phyloP scores from a whole-genome alignment of 2,797 vertebrate genomes.

The Fratercula arctica region DNA sequence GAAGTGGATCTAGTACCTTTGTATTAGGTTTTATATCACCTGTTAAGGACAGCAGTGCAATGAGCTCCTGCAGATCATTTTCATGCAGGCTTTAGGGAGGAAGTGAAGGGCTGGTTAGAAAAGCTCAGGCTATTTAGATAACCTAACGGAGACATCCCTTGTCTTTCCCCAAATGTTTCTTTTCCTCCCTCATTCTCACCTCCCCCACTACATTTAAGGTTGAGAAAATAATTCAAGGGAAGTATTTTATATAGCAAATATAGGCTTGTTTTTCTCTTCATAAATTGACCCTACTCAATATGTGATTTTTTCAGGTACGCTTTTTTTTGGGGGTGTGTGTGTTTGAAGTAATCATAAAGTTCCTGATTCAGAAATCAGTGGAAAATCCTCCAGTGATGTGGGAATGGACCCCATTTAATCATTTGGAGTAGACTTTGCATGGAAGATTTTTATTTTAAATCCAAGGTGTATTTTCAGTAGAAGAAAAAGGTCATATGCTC shows the following conservation, averaged over 20 bases:
- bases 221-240: constrained; percentile 14
- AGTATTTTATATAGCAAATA: constrained; percentile 25
- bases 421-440: neutral
- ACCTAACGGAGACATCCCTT: neutral
- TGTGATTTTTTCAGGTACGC: neutral
- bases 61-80: neutral
- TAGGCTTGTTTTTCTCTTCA: constrained; percentile 1
- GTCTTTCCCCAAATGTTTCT: neutral
- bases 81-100: neutral
- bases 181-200: neutral
- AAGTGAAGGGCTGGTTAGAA: neutral
- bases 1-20: neutral
- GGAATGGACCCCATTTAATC: neutral
- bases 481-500: neutral
- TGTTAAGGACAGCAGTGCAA: neutral
- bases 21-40: neutral
- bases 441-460: neutral
- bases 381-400: neutral
- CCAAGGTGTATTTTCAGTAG: neutral
- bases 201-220: neutral
- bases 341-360: neutral
- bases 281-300: neutral
- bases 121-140: neutral
- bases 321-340: neutral
- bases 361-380: neutral